Evolutionary conservation across 1,140 invertebrate genomes (phyloP).

Genomic region (Probaryconus sp.): DNA sequence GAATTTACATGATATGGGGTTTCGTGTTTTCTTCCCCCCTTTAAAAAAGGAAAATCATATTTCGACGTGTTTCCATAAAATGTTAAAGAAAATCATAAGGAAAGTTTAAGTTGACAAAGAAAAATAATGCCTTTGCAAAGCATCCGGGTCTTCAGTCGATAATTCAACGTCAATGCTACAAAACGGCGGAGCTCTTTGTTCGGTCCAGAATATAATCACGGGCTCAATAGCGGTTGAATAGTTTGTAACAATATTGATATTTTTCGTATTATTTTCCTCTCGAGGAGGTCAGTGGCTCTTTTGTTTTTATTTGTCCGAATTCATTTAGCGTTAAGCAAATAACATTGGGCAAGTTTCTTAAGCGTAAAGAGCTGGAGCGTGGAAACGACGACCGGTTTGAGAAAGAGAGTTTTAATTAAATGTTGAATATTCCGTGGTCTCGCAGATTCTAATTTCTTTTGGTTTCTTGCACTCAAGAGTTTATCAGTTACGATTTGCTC

Average conservation of each 20-base stretch:
- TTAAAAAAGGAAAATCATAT: too few relatives aligned
- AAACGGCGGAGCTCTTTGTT: conserved; percentile 10
- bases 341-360: conserved; percentile 6
- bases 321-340: conserved; percentile 24
- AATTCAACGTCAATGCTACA: conserved; percentile 7
- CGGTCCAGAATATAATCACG: conserved; percentile 17
- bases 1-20: too few relatives aligned
- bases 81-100: too few relatives aligned
- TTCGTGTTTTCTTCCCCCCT: too few relatives aligned
- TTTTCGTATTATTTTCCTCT: conserved; percentile 5
- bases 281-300: background rate
- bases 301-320: conserved; percentile 35
- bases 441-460: too few relatives aligned
- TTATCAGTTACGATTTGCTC: too few relatives aligned
- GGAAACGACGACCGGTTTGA: background rate
- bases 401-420: conserved; percentile 2
- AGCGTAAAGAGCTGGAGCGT: background rate
- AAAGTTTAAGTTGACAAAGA: conserved; percentile 14
- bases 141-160: conserved; percentile 13
- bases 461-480: too few relatives aligned
- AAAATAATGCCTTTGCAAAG: conserved; percentile 2
- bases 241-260: conserved; percentile 29
- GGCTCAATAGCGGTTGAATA: conserved; percentile 4
- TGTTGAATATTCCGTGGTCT: too few relatives aligned
- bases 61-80: too few relatives aligned